Percentiles rank a stretch among this genome's conserved stretches.
phyloP scores from a whole-genome alignment of 2,888 invertebrate species.

The Herminia tarsipennalis region DNA sequence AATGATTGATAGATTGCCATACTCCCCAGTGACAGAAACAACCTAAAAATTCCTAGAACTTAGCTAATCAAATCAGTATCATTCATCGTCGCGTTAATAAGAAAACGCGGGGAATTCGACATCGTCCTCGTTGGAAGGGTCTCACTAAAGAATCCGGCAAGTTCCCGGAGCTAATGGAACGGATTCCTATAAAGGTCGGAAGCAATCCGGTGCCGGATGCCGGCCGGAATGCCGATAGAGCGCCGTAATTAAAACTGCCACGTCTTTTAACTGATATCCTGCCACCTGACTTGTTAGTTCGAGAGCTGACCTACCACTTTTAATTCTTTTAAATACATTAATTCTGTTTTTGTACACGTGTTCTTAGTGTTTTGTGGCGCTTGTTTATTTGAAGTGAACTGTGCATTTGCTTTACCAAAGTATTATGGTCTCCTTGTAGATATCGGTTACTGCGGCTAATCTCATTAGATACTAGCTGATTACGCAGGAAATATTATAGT shows the following conservation, averaged over 20 bases:
- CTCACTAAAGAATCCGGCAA: conserved; percentile 64
- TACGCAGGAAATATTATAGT: no score
- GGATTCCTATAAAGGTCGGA: conserved; percentile 67
- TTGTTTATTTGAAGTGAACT: no score
- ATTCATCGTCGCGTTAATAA: conserved; percentile 41
- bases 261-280: conserved; percentile 68
- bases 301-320: conserved; percentile 34
- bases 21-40: no score
- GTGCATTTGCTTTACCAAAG: no score
- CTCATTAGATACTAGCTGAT: no score
- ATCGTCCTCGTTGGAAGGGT: conserved; percentile 37
- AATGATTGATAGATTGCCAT: no score
- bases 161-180: conserved; percentile 68
- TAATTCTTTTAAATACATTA: not conserved
- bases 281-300: conserved; percentile 56
- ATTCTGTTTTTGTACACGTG: not conserved
- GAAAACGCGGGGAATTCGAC: conserved; percentile 45
- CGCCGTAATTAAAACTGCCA: conserved; percentile 76
- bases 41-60: not conserved
- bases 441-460: no score
- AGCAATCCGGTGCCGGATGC: conserved; percentile 53
- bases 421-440: no score
- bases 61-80: conserved; percentile 43
- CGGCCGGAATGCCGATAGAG: conserved; percentile 70
- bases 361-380: no score